Conservation (phyloP, 2,797 vertebrate species). For the Sebastiscus tertius region DNA sequence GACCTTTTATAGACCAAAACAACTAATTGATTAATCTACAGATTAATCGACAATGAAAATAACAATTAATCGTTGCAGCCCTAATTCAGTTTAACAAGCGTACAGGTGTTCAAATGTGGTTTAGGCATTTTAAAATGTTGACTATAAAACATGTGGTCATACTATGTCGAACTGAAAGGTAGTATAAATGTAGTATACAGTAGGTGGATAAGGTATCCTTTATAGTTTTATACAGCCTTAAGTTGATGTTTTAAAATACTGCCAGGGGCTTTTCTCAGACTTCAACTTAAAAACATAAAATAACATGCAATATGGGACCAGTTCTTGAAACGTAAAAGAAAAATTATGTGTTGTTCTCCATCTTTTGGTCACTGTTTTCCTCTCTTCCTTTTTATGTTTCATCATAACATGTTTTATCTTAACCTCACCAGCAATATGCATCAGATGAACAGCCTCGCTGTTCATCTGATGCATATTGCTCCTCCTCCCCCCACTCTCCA, state of each 20-base stretch:
- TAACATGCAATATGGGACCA: neutral
- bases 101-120: neutral
- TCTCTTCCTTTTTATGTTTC: constrained; percentile 1
- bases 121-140: neutral
- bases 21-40: too few relatives aligned
- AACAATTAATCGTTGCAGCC: too few relatives aligned
- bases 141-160: neutral
- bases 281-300: neutral
- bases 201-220: neutral
- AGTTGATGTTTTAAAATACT: neutral
- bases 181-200: neutral
- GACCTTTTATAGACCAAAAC: too few relatives aligned
- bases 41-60: too few relatives aligned
- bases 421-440: constrained; percentile 1
- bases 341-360: neutral
- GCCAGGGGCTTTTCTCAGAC: neutral
- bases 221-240: neutral
- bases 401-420: constrained; percentile 6
- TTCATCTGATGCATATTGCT: constrained; percentile 46
- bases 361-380: neutral
- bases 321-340: neutral
- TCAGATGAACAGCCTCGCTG: neutral
- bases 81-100: neutral
- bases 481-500: constrained; percentile 39
- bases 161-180: neutral